Conservation (phyloP, 1,140 invertebrate species). For the Drosophila murphyi region DNA sequence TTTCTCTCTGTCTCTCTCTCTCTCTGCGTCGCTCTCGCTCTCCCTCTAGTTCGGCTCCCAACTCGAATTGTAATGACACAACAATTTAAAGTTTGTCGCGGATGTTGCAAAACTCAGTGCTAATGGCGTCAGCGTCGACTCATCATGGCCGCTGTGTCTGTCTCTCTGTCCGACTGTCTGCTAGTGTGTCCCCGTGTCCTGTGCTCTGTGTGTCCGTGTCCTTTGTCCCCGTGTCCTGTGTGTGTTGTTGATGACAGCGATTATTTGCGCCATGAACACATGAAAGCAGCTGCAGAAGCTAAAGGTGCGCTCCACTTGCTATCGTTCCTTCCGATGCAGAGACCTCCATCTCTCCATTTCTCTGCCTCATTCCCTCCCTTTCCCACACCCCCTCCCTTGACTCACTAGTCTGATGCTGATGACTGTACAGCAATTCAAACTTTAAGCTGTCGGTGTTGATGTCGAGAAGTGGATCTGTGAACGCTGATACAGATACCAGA, state of each 20-base stretch:
- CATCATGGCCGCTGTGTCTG: slow-evolving; percentile 48
- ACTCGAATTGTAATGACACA: slow-evolving; percentile 80
- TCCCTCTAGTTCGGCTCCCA: slow-evolving; percentile 19
- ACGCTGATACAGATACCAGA: slow-evolving; percentile 18
- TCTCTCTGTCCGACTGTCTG: slow-evolving; percentile 25
- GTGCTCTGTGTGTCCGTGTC: slow-evolving; percentile 19
- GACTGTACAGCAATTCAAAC: slow-evolving; percentile 72
- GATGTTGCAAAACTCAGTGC: slow-evolving; percentile 81
- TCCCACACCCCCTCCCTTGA: not conserved
- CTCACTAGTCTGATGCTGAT: slow-evolving; percentile 24
- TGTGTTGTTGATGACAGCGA: slow-evolving; percentile 77
- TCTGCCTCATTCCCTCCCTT: not conserved
- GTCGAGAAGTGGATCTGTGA: slow-evolving; percentile 60
- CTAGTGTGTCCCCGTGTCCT: slow-evolving; percentile 26
- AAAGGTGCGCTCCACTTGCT: slow-evolving; percentile 75
- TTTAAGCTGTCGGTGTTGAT: slow-evolving; percentile 68
- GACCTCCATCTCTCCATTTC: not conserved
- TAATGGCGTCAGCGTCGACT: slow-evolving; percentile 80
- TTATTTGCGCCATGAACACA: slow-evolving; percentile 79
- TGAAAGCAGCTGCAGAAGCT: slow-evolving; percentile 71
- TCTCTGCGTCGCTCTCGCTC: slow-evolving; percentile 22
- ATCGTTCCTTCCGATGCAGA: slow-evolving; percentile 36
- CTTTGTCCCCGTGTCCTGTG: slow-evolving; percentile 22
- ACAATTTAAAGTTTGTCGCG: slow-evolving; percentile 82
- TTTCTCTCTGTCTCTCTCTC: slow-evolving; percentile 12